These are phyloP conservation scores for Rhinophrynus dorsalis DNA, from an alignment of 2,797 vertebrate species.

Conservation along the genomic window DNA sequence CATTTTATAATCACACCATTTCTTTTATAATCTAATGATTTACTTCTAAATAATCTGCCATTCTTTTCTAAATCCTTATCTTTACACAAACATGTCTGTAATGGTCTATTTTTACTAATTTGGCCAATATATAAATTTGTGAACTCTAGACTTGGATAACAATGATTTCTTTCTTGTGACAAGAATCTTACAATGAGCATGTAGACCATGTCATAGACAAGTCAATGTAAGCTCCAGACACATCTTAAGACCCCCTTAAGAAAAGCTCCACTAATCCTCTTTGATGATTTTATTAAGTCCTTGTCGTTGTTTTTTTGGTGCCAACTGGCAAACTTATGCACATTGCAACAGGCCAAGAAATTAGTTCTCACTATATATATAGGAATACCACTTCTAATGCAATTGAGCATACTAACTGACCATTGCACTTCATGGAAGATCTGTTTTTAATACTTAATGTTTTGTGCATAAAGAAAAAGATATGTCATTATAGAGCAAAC, in stretches of 20 bases:
- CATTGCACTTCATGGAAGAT: conserved; percentile 70
- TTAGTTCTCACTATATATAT: conserved; percentile 60
- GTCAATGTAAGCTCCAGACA: conserved; percentile 62
- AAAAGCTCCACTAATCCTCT: conserved; percentile 82
- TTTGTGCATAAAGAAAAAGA: too few relatives aligned
- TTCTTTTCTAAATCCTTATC: too few relatives aligned
- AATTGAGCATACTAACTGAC: conserved; percentile 69
- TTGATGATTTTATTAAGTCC: conserved; percentile 92
- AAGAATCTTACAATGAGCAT: too few relatives aligned
- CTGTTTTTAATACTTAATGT: conserved; percentile 1
- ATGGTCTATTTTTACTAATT: too few relatives aligned
- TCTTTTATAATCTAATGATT: too few relatives aligned
- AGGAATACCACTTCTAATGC: conserved; percentile 60
- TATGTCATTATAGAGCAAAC: too few relatives aligned
- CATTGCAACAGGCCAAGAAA: conserved; percentile 65
- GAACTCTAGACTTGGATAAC: too few relatives aligned
- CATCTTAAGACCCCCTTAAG: conserved; percentile 74
- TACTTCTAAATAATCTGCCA: too few relatives aligned
- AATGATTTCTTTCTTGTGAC: too few relatives aligned
- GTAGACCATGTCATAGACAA: conserved; percentile 58
- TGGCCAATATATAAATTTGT: too few relatives aligned
- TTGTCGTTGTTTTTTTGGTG: conserved; percentile 68
- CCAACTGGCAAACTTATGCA: conserved; percentile 75
- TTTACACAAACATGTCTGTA: too few relatives aligned
- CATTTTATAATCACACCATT: too few relatives aligned